Conservation (phyloP, 2,797 vertebrate genomes). For the Vireo griseus region DNA sequence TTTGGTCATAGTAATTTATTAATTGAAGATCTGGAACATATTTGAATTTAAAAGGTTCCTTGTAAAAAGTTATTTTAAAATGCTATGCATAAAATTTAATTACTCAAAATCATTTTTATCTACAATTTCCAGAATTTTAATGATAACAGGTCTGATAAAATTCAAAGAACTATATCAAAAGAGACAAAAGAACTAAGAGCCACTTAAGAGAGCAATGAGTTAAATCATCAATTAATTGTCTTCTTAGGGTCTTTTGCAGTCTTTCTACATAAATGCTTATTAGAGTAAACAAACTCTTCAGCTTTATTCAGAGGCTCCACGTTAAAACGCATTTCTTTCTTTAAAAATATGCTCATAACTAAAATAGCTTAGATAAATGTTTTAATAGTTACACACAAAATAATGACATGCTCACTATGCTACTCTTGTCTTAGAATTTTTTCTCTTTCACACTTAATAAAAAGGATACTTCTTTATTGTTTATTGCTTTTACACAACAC, state of each 20-base stretch:
- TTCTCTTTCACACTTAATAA: background rate
- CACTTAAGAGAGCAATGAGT: background rate
- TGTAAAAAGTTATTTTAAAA: background rate
- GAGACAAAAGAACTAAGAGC: background rate
- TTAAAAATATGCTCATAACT: background rate
- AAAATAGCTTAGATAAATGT: background rate
- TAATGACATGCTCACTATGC: background rate
- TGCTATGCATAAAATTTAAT: background rate
- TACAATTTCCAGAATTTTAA: background rate
- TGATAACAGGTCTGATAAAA: background rate
- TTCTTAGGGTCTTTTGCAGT: background rate
- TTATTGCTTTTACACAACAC: background rate
- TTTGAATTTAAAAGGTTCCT: background rate
- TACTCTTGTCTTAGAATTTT: background rate
- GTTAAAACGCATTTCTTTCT: background rate
- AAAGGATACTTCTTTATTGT: background rate
- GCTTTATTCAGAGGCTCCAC: background rate
- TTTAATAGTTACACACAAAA: background rate
- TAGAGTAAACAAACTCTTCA: conserved; percentile 16
- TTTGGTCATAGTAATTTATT: background rate
- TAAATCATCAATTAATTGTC: background rate
- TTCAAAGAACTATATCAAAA: background rate
- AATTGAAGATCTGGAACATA: conserved; percentile 36
- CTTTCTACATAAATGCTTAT: background rate
- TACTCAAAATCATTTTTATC: background rate